A percentile compares a stretch with the other conserved stretches of the same genome.
These are phyloP conservation scores for Urosaurus nigricauda DNA, from an alignment of 2,797 vertebrate genomes.

Conservation along the genomic window DNA sequence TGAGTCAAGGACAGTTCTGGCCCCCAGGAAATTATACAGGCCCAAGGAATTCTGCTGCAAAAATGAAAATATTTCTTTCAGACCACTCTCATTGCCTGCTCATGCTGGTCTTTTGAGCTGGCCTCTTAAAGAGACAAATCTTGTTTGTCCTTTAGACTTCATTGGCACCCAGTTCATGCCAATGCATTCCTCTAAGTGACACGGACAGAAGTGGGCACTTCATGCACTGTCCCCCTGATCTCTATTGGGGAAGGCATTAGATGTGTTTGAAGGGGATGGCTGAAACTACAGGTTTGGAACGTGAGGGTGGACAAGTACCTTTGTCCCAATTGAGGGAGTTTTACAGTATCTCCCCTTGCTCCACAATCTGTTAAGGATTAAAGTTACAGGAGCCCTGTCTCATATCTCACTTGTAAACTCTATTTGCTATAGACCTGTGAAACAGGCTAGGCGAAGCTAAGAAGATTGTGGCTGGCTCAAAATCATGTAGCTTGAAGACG, in stretches of 20 bases:
- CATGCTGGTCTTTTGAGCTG: neutral
- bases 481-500: neutral
- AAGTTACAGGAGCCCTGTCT: too few species aligned
- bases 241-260: neutral
- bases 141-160: too few species aligned
- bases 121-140: neutral
- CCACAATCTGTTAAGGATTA: too few species aligned
- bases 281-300: too few species aligned
- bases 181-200: neutral
- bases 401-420: too few species aligned
- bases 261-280: neutral
- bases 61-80: neutral
- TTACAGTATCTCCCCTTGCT: too few species aligned
- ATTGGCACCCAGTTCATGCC: neutral
- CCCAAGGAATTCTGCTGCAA: neutral
- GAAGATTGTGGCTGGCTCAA: neutral
- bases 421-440: neutral
- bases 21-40: neutral
- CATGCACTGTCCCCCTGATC: too few species aligned
- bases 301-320: too few species aligned
- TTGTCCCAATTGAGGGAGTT: too few species aligned
- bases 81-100: neutral
- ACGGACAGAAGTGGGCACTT: neutral
- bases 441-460: neutral
- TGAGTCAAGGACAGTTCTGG: neutral